Evolutionary conservation across 2,797 vertebrate species (phyloP).

Genomic region (Liparis tanakae): DNA sequence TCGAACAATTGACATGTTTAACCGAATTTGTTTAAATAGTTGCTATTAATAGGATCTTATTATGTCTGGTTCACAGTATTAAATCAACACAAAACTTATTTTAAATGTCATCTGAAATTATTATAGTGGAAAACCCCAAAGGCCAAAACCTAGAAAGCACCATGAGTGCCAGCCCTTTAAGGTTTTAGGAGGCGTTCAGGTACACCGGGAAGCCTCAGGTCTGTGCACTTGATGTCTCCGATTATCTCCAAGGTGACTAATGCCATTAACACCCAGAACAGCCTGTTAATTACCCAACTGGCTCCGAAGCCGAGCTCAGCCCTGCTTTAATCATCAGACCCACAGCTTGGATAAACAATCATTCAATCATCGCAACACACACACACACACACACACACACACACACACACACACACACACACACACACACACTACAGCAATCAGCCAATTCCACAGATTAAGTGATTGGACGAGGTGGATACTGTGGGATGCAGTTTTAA

Average conservation of each 20-base stretch:
- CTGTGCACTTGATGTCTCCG: conserved; percentile 62
- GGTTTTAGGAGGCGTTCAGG: conserved; percentile 52
- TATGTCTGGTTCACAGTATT: background rate
- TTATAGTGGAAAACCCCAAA: background rate
- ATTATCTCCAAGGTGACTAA: conserved; percentile 83
- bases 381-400: conserved; percentile 49
- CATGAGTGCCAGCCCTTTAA: conserved; percentile 27
- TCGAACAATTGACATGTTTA: background rate
- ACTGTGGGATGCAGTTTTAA: conserved; percentile 40
- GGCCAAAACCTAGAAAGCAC: background rate
- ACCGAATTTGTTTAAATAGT: background rate
- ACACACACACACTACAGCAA: conserved; percentile 58
- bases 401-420: conserved; percentile 47
- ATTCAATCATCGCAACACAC: conserved; percentile 61
- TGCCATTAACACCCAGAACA: conserved; percentile 81
- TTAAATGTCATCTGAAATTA: conserved; percentile 1
- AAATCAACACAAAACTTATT: background rate
- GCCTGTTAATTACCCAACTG: conserved; percentile 82
- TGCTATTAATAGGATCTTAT: background rate
- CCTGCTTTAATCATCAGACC: conserved; percentile 75
- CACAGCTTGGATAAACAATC: conserved; percentile 71
- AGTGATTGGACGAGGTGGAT: conserved; percentile 46
- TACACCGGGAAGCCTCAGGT: conserved; percentile 55
- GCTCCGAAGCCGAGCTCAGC: conserved; percentile 68
- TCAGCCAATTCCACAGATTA: conserved; percentile 62